Evolutionary conservation across 2,797 vertebrate genomes (phyloP), one percentile per base, ranked within the genome.

Genomic region (Gallinago nigripennis): DNA sequence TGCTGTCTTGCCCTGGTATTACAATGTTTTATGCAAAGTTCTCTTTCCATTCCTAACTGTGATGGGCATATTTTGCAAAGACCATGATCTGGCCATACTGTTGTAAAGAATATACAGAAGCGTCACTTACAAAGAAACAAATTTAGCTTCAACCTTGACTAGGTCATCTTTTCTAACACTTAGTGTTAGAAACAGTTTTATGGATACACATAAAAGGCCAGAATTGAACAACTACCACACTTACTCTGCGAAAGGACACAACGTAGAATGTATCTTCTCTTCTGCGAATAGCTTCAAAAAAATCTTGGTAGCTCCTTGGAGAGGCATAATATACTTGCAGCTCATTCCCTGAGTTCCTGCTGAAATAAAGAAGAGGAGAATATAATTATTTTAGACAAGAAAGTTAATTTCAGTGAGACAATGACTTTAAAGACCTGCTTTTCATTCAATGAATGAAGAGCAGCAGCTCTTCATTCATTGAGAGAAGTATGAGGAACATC

Each of bases 241-340:
- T 99, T 95, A 99, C 99, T 98, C 99, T 98, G 82, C 99, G 99
- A 97, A 99, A 99, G 17, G 99, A 99, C 83, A 99, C 99, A 9
- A 99, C 98, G 5, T 99, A 99, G 97, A 99, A 99, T 0, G 99
- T 99, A 97, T 99, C 99, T 12, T 98, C 98, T 50, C 98, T 98
- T 35, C 99, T 98, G 92, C 96, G 98, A 96, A 99, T 98, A 88
- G 99, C 99, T 87, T 99, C 99, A 35, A 99, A 99, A 94, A 99
- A 99, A 88, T 99, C 98, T 30, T 98, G 98, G 95, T 99, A 99
- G 93, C 98, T 98, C 93, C 98, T 98, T 28, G 98, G 98, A 82
- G 99, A 99, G 25, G 99, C 99, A 13, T 99, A 99, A 97, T 99
- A 99, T 7, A 99, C 98, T 96, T 99, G 99, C 45, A 99, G 98